Evolutionary conservation across 2,113 vertebrate genomes (phyloP), one percentile per base, ranked within the genome.

Genomic region (Thunnus thynnus): DNA sequence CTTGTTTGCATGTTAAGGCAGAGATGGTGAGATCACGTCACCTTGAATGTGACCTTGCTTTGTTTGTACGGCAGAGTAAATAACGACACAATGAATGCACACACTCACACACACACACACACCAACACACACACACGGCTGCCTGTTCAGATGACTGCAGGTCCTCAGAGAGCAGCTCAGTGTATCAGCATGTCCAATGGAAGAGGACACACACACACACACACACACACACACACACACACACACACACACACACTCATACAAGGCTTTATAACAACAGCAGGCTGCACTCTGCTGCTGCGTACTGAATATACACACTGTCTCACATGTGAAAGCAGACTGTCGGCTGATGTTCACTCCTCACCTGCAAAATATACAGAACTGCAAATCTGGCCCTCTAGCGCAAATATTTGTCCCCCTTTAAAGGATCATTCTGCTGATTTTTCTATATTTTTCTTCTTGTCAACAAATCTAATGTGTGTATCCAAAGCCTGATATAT

Each of bases 11-110:
- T 89, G 87, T 91, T 88, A 87, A 92, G 78, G 79, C 77, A 86
- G 89, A 86, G 84, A 86, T 86, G 73, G 79, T 84, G 80, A 86
- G 86, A 88, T 86, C 76, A 83, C 82, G 65, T 88, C 82, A 80
- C 94, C 93, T 94, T 93, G 80, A 88, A 57, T 82, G 80, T 93
- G 87, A 94, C 92, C 94, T 94, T 95, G 88, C 91, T 90, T 86
- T 83, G 80, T 90, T 92, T 90, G 86, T 87, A 82, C 65, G 25
- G 75, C 65, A 88, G 75, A 91, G 87, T 89, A 90, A 91, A 90
- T 84, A 89, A 87, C 13, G 27, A 67, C 81, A 86, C 70, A 68
- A 78, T 76, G 76, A 78, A 60, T 11, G 41, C 61, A 18, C 76
- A 18, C 76, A 25, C 63, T 65, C 57, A 58, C 52, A 48, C 70